A percentile compares a stretch with the other conserved stretches of the same genome.
Conservation (phyloP, 2,113 vertebrate genomes). For the Engystomops pustulosus region DNA sequence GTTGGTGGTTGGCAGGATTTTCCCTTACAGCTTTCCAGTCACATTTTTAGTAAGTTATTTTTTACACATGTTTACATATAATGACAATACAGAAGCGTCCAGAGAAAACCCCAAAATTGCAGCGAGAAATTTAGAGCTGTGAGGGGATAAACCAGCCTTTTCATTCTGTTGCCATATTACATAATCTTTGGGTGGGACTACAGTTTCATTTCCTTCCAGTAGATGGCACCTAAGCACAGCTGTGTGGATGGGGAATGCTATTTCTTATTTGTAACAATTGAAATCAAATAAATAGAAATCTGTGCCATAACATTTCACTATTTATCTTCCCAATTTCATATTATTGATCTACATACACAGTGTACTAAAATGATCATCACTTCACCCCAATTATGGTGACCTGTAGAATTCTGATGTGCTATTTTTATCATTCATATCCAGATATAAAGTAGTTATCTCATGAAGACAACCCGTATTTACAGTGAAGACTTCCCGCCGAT, state of each 20-base stretch:
- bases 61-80: no score
- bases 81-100: no score
- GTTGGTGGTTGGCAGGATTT: no score
- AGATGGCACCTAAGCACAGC: constrained; percentile 31
- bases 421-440: neutral
- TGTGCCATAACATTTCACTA: neutral
- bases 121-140: no score
- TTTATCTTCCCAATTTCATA: no score
- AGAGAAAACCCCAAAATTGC: no score
- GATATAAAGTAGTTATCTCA: neutral
- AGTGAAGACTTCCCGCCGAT: neutral
- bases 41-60: no score
- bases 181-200: neutral
- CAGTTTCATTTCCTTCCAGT: constrained; percentile 17
- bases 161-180: neutral
- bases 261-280: no score
- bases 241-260: neutral
- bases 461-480: neutral
- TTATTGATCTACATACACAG: neutral
- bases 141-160: no score
- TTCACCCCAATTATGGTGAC: neutral
- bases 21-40: no score
- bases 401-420: neutral
- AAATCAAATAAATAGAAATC: neutral
- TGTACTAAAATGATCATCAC: no score